Base-by-base conservation (phyloP, 2,888 invertebrate genomes). In the Rotaria magnacalcarata region DNA sequence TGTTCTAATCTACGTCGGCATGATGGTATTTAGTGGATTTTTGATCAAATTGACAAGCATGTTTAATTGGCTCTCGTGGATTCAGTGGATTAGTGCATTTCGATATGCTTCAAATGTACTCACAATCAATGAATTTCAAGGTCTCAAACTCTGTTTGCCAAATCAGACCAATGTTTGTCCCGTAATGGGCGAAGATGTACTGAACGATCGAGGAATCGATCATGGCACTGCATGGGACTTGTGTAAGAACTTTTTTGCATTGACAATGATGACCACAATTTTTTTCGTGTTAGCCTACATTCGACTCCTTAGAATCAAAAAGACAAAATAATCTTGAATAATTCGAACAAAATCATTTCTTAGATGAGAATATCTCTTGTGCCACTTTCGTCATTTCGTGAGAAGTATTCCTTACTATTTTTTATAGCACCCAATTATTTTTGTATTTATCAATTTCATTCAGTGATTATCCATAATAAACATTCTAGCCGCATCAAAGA, bases 31-130 rank as follows among this genome's bases (percentile, higher is more conserved):
- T 88, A 89, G 90, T 88, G 90, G 90, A 10, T 88, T 90, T 27
- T 88, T 91, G 84, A 89, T 91, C 50, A 90, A 90, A 86, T 87
- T 91, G 60, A 88, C 89, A n/a, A 88, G 89, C 14, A 88, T 91
- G 8, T 89, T 89, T 0, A 88, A 88, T 27, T 90, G 89, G 89
- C 88, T 91, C 47, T 88, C 88, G n/a, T 91, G 90, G 90, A 87
- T 90, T 41, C 89, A 90, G 85, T 90, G 89, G 88, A 41, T 74
- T 34, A 90, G 90, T 88, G 89, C 91, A 74, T 90, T 91, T 88
- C 88, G 90, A 87, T 91, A 89, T 88, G 89, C 89, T 85, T 88
- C 90, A 84, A 89, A 89, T 87, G 90, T 90, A 16, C 27, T 87
- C 2, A 60, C 67, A 16, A 56, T 87, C 24, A 87, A 86, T 84